phyloP scores from a whole-genome alignment of 2,113 vertebrate genomes.

The Loxodonta africana region DNA sequence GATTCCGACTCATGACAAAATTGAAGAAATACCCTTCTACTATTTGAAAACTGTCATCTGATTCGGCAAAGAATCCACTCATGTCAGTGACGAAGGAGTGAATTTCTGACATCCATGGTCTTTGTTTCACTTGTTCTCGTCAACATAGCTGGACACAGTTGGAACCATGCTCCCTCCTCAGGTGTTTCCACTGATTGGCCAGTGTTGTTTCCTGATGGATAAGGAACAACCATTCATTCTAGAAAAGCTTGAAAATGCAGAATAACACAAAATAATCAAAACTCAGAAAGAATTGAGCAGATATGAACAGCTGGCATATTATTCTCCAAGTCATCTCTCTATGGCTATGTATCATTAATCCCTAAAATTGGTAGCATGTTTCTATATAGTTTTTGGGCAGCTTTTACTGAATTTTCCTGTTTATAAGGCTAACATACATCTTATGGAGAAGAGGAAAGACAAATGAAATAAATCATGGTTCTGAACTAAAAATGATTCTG shows the following conservation, averaged over 20 bases:
- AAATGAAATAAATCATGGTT: not conserved
- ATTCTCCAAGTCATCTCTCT: not conserved
- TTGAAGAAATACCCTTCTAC: rapidly evolving
- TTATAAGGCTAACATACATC: not conserved
- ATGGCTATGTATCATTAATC: not conserved
- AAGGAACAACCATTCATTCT: rapidly evolving
- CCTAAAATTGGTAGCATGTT: not conserved
- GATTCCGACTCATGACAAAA: no score
- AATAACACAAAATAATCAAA: not conserved
- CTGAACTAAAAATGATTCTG: not conserved
- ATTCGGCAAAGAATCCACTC: not conserved
- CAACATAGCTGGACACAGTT: not conserved
- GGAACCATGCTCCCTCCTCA: not conserved
- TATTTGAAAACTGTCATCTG: not conserved
- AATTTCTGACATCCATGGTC: not conserved
- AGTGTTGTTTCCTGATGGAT: not conserved
- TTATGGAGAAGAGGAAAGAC: not conserved
- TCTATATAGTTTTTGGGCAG: not conserved
- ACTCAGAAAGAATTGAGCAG: not conserved
- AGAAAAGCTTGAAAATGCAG: not conserved
- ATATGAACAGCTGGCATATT: not conserved
- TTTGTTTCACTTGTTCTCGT: not conserved
- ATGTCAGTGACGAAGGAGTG: not conserved
- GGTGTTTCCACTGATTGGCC: not conserved
- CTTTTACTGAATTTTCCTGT: conserved; percentile 45